Percentiles rank a stretch among this genome's conserved stretches.
These are phyloP conservation scores for Hippopotamyrus pictus DNA, from an alignment of 2,797 vertebrate species.

Conservation along the genomic window DNA sequence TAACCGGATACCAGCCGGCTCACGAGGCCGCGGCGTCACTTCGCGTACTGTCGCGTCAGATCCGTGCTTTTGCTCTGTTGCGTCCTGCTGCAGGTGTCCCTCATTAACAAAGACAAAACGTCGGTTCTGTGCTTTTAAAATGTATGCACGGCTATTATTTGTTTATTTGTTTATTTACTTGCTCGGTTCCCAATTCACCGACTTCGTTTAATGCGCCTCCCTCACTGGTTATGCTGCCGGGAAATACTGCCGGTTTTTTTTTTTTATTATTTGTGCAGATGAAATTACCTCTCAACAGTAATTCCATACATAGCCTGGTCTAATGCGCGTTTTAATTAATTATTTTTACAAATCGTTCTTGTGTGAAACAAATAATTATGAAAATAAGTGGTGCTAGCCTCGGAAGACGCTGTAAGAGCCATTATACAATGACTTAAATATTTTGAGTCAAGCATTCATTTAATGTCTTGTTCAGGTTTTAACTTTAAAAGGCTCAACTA, in stretches of 20 bases:
- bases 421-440: not conserved
- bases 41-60: not conserved
- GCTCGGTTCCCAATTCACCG: not conserved
- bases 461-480: not conserved
- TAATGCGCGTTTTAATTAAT: conserved; percentile 15
- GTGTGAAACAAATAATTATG: conserved; percentile 17
- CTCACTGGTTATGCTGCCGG: not conserved
- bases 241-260: not conserved
- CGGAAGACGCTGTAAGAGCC: not conserved
- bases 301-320: conserved; percentile 3
- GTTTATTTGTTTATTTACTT: not conserved
- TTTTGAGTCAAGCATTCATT: not conserved
- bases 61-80: not conserved
- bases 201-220: not conserved
- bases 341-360: conserved; percentile 8
- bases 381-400: conserved; percentile 2
- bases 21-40: not conserved
- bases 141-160: not conserved
- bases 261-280: conserved; percentile 13
- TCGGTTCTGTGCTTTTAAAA: not conserved
- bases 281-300: conserved; percentile 14
- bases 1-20: not conserved
- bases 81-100: not conserved
- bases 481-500: not conserved
- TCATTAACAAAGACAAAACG: not conserved